Evolutionary conservation across 2,888 invertebrate genomes (phyloP).

Genomic region (Athetis lepigone): DNA sequence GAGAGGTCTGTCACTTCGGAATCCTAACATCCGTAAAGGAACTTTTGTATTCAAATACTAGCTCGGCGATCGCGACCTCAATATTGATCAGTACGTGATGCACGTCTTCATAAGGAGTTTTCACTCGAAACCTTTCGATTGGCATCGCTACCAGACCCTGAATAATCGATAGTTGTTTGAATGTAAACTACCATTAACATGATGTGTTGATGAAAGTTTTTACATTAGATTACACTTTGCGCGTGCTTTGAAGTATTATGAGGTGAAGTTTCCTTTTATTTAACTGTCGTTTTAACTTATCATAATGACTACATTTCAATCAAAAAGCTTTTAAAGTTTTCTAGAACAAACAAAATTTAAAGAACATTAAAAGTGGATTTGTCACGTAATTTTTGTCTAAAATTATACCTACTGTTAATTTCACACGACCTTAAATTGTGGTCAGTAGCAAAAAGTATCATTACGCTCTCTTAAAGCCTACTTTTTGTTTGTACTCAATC

Average conservation of each 20-base stretch:
- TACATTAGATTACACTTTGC: slow-evolving; percentile 37
- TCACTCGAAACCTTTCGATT: slow-evolving; percentile 77
- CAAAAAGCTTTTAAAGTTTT: slow-evolving; percentile 8
- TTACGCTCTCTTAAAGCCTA: slow-evolving; percentile 30
- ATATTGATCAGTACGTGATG: slow-evolving; percentile 84
- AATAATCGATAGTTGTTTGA: slow-evolving; percentile 62
- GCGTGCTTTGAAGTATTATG: slow-evolving; percentile 35
- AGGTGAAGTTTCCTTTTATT: slow-evolving; percentile 3
- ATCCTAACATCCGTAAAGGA: slow-evolving; percentile 74
- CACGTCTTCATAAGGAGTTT: slow-evolving; percentile 77
- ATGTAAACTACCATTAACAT: slow-evolving; percentile 53
- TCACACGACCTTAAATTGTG: slow-evolving; percentile 38
- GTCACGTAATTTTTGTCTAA: slow-evolving; percentile 28
- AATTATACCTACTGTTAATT: slow-evolving; percentile 41
- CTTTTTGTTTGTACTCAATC: slow-evolving; percentile 29
- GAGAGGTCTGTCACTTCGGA: slow-evolving; percentile 49
- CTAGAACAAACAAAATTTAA: slow-evolving; percentile 18
- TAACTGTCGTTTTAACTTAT: slow-evolving; percentile 14
- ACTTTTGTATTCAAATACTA: slow-evolving; percentile 75
- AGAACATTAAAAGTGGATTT: slow-evolving; percentile 29
- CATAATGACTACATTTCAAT: not conserved
- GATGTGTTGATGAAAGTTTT: slow-evolving; percentile 61
- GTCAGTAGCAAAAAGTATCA: slow-evolving; percentile 21
- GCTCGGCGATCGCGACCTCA: slow-evolving; percentile 74
- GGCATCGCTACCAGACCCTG: slow-evolving; percentile 63